Conservation (phyloP, 2,888 invertebrate genomes). For the Tetanocera ferruginea region DNA sequence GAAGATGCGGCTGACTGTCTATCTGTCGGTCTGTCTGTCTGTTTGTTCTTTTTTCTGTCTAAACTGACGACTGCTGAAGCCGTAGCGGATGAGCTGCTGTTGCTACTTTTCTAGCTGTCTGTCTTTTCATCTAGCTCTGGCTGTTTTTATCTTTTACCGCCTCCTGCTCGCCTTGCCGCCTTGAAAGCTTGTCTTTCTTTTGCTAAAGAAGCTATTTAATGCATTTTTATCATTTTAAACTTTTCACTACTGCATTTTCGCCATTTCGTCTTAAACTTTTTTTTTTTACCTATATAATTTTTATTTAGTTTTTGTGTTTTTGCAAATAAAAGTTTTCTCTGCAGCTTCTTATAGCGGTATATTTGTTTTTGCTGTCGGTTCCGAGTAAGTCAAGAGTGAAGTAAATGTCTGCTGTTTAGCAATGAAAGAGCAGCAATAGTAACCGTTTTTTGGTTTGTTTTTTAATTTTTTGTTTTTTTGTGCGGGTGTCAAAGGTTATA, state of each 20-base stretch:
- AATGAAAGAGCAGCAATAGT: constrained; percentile 20
- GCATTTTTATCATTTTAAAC: constrained; percentile 33
- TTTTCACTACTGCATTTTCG: constrained; percentile 3
- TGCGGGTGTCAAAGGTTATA: not conserved
- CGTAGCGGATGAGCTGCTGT: not conserved
- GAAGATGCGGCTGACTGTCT: constrained; percentile 12
- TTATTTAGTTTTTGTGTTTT: not conserved
- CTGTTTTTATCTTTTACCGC: not conserved
- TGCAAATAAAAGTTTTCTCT: not conserved
- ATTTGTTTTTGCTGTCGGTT: constrained; percentile 33
- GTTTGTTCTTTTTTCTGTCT: constrained; percentile 7
- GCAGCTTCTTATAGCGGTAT: constrained; percentile 10
- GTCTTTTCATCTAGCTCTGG: not conserved
- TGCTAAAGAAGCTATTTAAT: constrained; percentile 24
- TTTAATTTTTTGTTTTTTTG: not conserved
- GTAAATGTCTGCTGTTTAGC: constrained; percentile 17
- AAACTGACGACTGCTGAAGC: not conserved
- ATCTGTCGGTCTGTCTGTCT: constrained; percentile 11
- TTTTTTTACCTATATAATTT: not conserved
- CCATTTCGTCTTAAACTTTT: constrained; percentile 21
- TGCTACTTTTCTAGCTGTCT: not conserved
- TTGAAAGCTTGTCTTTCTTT: constrained; percentile 27
- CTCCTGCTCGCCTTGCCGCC: not conserved
- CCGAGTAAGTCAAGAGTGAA: constrained; percentile 28
- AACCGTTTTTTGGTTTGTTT: not conserved